A percentile compares a stretch with the other conserved stretches of the same genome.
Evolutionary conservation across 2,113 vertebrate species (phyloP).

Genomic region (Glaucomys volans): DNA sequence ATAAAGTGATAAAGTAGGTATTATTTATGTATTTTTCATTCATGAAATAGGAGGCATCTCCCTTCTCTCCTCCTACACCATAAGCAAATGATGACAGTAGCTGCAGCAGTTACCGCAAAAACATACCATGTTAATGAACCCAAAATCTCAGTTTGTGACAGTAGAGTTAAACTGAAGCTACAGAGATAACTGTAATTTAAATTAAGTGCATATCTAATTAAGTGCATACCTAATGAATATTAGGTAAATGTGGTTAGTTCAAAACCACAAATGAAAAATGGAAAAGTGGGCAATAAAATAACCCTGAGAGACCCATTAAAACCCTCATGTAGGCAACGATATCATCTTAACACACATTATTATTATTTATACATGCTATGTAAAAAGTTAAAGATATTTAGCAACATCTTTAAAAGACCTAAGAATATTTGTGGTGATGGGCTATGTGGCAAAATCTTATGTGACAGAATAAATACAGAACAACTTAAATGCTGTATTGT

Average conservation of each 20-base stretch:
- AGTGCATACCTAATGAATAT: too few species aligned
- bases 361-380: not conserved
- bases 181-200: not conserved
- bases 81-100: not conserved
- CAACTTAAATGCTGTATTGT: not conserved
- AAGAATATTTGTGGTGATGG: slow-evolving; percentile 6
- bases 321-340: not conserved
- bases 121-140: not conserved
- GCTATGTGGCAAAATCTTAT: not conserved
- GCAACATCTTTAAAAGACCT: not conserved
- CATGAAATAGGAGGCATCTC: not conserved
- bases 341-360: not conserved
- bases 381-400: not conserved
- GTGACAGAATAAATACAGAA: not conserved
- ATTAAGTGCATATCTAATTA: not conserved
- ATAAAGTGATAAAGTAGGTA: not conserved
- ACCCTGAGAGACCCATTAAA: not conserved
- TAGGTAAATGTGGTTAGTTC: too few species aligned
- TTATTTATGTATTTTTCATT: not conserved
- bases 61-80: not conserved
- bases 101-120: not conserved
- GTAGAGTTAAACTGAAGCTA: not conserved
- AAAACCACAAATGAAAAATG: too few species aligned
- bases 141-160: not conserved
- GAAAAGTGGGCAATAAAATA: slow-evolving; percentile 29